phyloP scores from a whole-genome alignment of 1,140 invertebrate species.

The Seison nebaliae region DNA sequence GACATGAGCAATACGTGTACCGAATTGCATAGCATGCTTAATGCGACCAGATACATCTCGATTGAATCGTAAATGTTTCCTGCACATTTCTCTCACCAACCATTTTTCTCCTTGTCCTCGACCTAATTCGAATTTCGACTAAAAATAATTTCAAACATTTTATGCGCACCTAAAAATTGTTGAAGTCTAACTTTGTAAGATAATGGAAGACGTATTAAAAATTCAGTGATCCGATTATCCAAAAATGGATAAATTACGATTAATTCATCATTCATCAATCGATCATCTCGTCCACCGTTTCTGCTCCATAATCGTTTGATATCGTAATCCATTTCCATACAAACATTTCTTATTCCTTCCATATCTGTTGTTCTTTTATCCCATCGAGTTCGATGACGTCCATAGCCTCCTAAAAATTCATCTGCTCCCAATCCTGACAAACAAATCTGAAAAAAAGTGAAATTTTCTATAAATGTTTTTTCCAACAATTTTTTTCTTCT shows the following conservation, averaged over 20 bases:
- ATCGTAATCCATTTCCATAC: conserved; percentile 44
- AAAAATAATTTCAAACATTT: neutral
- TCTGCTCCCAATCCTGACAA: conserved; percentile 79
- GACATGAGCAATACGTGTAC: conserved; percentile 83
- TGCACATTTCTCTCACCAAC: conserved; percentile 49
- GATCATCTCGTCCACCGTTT: conserved; percentile 75
- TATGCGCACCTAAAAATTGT: conserved; percentile 13
- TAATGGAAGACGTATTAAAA: conserved; percentile 40
- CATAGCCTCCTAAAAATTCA: conserved; percentile 80
- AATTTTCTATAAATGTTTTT: too few relatives aligned
- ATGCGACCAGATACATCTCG: conserved; percentile 39
- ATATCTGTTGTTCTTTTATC: conserved; percentile 28
- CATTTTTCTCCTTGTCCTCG: conserved; percentile 72
- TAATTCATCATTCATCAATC: conserved; percentile 35
- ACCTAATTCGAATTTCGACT: conserved; percentile 29
- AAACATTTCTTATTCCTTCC: conserved; percentile 38
- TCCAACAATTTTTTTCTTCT: too few relatives aligned
- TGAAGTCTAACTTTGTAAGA: conserved; percentile 53
- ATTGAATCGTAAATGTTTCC: conserved; percentile 38
- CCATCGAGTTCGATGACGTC: conserved; percentile 44
- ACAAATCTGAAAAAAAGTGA: too few relatives aligned
- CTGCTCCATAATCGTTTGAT: conserved; percentile 55
- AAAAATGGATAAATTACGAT: too few relatives aligned
- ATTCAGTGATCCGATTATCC: conserved; percentile 57
- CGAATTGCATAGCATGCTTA: conserved; percentile 85